Evolutionary conservation across 2,797 vertebrate species (phyloP), one percentile per base, ranked within the genome.

Genomic region (Acrossocheilus fasciatus): DNA sequence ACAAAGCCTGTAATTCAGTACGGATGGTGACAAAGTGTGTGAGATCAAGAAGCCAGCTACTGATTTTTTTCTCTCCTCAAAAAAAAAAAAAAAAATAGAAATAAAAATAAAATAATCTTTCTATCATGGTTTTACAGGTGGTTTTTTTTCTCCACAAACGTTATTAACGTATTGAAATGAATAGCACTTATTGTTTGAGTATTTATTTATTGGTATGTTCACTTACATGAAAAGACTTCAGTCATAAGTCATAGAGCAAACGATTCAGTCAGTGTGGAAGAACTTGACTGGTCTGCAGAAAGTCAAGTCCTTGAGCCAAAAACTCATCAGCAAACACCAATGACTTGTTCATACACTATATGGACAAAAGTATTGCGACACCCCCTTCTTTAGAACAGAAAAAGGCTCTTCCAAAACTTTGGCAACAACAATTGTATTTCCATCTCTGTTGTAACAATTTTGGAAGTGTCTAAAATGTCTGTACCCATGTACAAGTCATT

Each of bases 1-100:
- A 81, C 17, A 69, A 50, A 7, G 26, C 41, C 26, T 81, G 79
- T 52, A 69, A 81, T 69, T 81, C 79, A 39, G 12, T 39, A 17
- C 14, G 26, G 54, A 41, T 39, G 2, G 2, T n/a, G 34, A 34
- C 2, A 4, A 20, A 50, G 15, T 75, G 73, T 70, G 15, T 12
- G 30, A 57, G 52, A 57, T 77, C 75, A 6, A 77, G 11, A 11
- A 34, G n/a, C 11, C 2, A 1, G 54, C 54, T 75, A n/a, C 50
- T 77, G 3, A 6, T 7, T 3, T 6, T 2, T 78, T 77, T 0
- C 36, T 59, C 20, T 57, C 36, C 23, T 17, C 36, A 23, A n/a
- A 11, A 41, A 54, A 6, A 39, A 20, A 2, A 70, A 41, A 45
- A 26, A 26, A 26, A 26, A 26, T 26, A 26, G 26, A 26, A 26